A percentile compares a stretch with the other conserved stretches of the same genome.
phyloP scores from a whole-genome alignment of 2,797 vertebrate genomes.

The Anas bernieri region DNA sequence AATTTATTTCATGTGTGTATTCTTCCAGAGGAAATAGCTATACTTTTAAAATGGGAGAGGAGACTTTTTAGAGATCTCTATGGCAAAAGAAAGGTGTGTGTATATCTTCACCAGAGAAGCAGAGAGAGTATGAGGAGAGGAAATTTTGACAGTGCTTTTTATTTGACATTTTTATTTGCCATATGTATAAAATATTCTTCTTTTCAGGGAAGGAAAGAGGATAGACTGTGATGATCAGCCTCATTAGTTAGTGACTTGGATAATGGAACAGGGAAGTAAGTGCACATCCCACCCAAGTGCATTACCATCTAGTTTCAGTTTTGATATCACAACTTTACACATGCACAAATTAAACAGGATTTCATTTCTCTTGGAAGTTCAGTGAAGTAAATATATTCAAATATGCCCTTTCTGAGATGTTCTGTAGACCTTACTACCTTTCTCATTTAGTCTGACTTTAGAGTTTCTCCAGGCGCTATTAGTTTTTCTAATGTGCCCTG shows the following conservation, averaged over 20 bases:
- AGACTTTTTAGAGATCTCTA: not conserved
- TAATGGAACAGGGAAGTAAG: not conserved
- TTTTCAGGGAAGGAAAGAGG: not conserved
- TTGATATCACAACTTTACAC: not conserved
- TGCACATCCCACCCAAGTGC: not conserved
- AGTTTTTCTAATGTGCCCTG: not conserved
- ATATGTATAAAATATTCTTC: not conserved
- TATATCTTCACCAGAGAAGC: not conserved
- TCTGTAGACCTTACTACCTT: not conserved
- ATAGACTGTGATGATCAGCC: not conserved
- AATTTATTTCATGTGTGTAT: not conserved
- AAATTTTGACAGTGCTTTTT: not conserved
- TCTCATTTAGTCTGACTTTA: not conserved
- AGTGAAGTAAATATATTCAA: not conserved
- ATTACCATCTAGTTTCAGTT: not conserved
- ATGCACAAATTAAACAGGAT: not conserved
- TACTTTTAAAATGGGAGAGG: not conserved
- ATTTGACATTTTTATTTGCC: not conserved
- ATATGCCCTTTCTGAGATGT: not conserved
- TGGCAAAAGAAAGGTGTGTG: not conserved
- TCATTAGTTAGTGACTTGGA: not conserved
- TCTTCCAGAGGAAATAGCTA: not conserved
- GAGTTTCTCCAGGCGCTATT: not conserved
- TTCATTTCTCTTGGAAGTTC: not conserved
- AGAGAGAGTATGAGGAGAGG: not conserved